Evolutionary conservation across 2,888 invertebrate genomes (phyloP).

Genomic region (Euspilapteryx auroguttella): DNA sequence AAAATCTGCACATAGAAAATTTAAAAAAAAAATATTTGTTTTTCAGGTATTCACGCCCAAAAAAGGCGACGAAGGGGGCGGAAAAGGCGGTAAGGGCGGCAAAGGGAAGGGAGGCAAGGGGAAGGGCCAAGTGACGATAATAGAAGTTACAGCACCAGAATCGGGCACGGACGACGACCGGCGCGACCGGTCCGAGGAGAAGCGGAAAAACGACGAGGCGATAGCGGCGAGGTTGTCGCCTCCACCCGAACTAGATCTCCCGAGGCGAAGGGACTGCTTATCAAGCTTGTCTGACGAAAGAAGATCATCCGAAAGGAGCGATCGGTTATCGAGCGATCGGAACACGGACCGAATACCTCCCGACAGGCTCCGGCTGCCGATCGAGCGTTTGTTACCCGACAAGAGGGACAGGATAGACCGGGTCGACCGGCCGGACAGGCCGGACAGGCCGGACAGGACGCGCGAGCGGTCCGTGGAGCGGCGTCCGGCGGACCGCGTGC

Average conservation of each 20-base stretch:
- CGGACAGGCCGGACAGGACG: conserved; percentile 15
- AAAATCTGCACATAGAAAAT: no score
- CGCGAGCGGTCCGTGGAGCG: conserved; percentile 14
- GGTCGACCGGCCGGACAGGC: conserved; percentile 13
- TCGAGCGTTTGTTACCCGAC: conserved; percentile 19
- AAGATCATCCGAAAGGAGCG: neutral
- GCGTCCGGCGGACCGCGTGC: conserved; percentile 2
- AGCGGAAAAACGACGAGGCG: conserved; percentile 31
- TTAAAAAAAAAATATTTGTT: no score
- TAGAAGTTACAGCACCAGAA: conserved; percentile 54
- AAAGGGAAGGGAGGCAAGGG: conserved; percentile 74
- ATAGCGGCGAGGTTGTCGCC: conserved; percentile 31
- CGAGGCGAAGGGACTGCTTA: conserved; percentile 1
- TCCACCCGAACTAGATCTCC: conserved; percentile 14
- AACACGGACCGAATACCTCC: neutral
- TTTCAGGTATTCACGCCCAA: conserved; percentile 53
- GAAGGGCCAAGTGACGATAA: conserved; percentile 73
- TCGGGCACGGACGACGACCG: conserved; percentile 39
- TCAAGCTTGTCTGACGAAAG: neutral
- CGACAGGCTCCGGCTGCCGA: conserved; percentile 5
- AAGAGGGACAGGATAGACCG: conserved; percentile 15
- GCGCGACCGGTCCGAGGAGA: conserved; percentile 25
- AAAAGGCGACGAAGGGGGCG: conserved; percentile 69
- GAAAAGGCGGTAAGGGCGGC: conserved; percentile 72
- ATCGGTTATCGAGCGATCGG: conserved; percentile 7